phyloP scores from a whole-genome alignment of 2,888 invertebrate genomes.

The Galeruca laticollis region DNA sequence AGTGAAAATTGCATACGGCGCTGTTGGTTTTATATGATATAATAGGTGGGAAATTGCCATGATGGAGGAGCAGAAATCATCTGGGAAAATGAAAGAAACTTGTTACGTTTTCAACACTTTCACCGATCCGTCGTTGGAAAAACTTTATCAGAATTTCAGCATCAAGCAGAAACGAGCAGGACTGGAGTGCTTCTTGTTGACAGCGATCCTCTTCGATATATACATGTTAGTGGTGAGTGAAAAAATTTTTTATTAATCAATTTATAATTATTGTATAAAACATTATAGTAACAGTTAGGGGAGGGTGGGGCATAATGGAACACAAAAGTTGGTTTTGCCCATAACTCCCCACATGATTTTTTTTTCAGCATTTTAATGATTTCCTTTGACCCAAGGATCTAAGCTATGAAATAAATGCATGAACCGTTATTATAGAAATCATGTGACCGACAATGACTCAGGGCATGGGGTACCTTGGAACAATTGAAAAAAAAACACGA shows the following conservation, averaged over 20 bases:
- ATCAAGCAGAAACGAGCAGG: conserved; percentile 79
- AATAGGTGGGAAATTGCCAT: conserved; percentile 19
- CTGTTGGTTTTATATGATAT: conserved; percentile 12
- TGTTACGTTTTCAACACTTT: conserved; percentile 67
- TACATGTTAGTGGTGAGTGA: conserved; percentile 72
- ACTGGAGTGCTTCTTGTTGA: conserved; percentile 76
- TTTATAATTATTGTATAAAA: no score
- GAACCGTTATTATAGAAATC: no score
- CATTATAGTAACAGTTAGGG: no score
- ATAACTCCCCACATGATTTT: no score
- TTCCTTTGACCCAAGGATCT: no score
- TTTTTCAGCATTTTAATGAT: no score
- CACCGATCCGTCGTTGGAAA: conserved; percentile 75
- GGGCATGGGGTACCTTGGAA: no score
- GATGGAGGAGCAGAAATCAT: conserved; percentile 61
- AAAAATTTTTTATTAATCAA: conserved; percentile 47
- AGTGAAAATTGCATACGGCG: conserved; percentile 14
- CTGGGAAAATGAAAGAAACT: conserved; percentile 59
- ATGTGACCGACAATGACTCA: no score
- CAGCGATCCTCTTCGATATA: conserved; percentile 75
- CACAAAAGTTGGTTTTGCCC: no score
- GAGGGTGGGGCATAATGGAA: no score
- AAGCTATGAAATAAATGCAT: no score
- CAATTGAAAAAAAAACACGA: no score
- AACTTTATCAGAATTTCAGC: conserved; percentile 79